These are phyloP conservation scores for Onthophagus taurus DNA, from an alignment of 1,140 invertebrate species.

Conservation along the genomic window DNA sequence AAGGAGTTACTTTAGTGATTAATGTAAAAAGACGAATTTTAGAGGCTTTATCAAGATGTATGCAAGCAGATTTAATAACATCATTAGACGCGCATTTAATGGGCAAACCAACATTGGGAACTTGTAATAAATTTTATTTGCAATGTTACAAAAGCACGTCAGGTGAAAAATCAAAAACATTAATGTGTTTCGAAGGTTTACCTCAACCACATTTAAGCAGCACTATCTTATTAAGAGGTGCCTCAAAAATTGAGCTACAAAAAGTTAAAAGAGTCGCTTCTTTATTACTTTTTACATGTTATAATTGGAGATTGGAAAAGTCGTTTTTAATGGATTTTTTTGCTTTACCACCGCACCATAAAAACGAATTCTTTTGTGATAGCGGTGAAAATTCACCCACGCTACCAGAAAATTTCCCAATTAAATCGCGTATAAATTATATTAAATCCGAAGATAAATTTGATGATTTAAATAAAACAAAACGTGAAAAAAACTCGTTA, in stretches of 20 bases:
- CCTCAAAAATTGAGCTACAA: conserved; percentile 61
- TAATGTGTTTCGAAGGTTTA: conserved; percentile 93
- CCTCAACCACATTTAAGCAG: conserved; percentile 74
- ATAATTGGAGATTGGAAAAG: conserved; percentile 85
- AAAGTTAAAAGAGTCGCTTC: conserved; percentile 73
- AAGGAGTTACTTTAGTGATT: conserved; percentile 75
- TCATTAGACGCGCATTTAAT: conserved; percentile 87
- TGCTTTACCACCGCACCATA: conserved; percentile 38
- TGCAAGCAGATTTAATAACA: conserved; percentile 78
- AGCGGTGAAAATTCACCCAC: conserved; percentile 29
- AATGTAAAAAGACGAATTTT: conserved; percentile 83
- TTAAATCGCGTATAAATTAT: not conserved
- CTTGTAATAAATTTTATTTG: conserved; percentile 79
- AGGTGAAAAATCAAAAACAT: conserved; percentile 59
- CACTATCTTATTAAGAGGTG: conserved; percentile 81
- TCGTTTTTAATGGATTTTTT: conserved; percentile 72
- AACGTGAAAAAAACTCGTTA: not conserved
- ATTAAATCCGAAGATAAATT: not conserved
- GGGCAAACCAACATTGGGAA: conserved; percentile 71
- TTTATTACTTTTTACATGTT: conserved; percentile 76
- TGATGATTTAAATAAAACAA: not conserved
- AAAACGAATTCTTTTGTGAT: conserved; percentile 36
- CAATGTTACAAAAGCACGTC: conserved; percentile 47
- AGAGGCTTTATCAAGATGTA: conserved; percentile 71
- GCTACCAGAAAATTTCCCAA: conserved; percentile 16